These are phyloP conservation scores for Euproctis similis DNA, from an alignment of 2,888 invertebrate genomes.

Conservation along the genomic window DNA sequence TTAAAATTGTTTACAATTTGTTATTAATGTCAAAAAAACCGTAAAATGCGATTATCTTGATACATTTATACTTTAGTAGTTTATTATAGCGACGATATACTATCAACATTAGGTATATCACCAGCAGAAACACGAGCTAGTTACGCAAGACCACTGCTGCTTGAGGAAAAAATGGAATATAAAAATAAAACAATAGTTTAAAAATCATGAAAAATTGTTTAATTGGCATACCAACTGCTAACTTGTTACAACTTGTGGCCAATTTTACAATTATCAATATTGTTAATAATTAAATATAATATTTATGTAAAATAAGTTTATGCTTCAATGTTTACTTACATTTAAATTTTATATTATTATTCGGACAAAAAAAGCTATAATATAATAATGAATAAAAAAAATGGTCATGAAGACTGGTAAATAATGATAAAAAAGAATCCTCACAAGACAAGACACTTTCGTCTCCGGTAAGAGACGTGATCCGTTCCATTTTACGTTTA, in stretches of 20 bases:
- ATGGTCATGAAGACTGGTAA: conserved; percentile 62
- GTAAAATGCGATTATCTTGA: no score
- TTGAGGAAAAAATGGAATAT: no score
- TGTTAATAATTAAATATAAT: conserved; percentile 76
- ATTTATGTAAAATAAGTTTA: conserved; percentile 76
- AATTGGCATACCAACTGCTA: conserved; percentile 74
- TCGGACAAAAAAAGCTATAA: conserved; percentile 59
- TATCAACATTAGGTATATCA: no score
- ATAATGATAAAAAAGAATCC: conserved; percentile 56
- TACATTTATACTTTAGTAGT: no score
- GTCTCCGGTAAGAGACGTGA: conserved; percentile 32
- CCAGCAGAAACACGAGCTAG: no score
- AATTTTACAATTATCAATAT: conserved; percentile 75
- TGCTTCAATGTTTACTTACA: conserved; percentile 74
- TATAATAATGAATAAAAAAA: conserved; percentile 53
- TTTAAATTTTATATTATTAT: conserved; percentile 73
- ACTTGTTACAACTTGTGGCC: conserved; percentile 75
- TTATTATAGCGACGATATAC: no score
- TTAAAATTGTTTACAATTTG: no score
- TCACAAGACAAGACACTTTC: conserved; percentile 44
- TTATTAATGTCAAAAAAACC: no score
- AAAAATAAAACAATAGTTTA: conserved; percentile 56
- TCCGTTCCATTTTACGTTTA: conserved; percentile 37
- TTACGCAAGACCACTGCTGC: no score
- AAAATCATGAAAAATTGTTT: conserved; percentile 76